Conservation (phyloP, 2,797 vertebrate genomes). For the Pogonophryne albipinna region DNA sequence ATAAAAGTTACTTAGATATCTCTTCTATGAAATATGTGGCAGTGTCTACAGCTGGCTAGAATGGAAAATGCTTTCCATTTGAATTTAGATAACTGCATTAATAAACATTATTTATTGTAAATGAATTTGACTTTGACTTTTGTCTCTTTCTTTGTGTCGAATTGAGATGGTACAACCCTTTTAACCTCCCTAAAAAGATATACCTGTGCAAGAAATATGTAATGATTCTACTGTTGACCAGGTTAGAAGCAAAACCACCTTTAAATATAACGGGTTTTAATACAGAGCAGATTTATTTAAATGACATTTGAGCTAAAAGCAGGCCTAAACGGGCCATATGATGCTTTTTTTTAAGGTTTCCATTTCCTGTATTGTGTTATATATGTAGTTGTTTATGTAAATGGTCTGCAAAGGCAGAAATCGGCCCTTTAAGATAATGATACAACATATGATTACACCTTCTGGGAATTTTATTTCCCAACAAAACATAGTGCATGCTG, state of each 20-base stretch:
- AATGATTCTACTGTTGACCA: too few species aligned
- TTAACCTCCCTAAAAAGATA: too few species aligned
- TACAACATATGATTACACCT: too few species aligned
- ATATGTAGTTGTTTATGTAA: too few species aligned
- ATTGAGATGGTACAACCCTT: neutral
- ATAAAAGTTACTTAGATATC: slow-evolving; percentile 41
- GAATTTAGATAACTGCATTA: slow-evolving; percentile 64
- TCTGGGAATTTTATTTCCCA: neutral
- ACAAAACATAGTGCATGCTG: neutral
- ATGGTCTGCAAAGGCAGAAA: too few species aligned
- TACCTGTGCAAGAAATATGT: too few species aligned
- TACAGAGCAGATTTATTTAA: neutral
- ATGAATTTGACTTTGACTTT: slow-evolving; percentile 33
- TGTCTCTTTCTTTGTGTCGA: slow-evolving; percentile 13
- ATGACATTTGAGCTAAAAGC: neutral
- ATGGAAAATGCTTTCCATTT: slow-evolving; percentile 63
- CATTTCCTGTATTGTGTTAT: too few species aligned
- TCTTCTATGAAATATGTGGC: slow-evolving; percentile 76
- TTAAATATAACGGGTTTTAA: neutral
- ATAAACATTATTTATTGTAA: slow-evolving; percentile 78
- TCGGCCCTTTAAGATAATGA: too few species aligned
- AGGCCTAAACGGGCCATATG: too few species aligned
- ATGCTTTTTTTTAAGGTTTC: too few species aligned
- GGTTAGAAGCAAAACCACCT: too few species aligned
- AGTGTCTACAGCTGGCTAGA: slow-evolving; percentile 40